phyloP scores from a whole-genome alignment of 2,113 vertebrate genomes.

The Cygnus buccinator region DNA sequence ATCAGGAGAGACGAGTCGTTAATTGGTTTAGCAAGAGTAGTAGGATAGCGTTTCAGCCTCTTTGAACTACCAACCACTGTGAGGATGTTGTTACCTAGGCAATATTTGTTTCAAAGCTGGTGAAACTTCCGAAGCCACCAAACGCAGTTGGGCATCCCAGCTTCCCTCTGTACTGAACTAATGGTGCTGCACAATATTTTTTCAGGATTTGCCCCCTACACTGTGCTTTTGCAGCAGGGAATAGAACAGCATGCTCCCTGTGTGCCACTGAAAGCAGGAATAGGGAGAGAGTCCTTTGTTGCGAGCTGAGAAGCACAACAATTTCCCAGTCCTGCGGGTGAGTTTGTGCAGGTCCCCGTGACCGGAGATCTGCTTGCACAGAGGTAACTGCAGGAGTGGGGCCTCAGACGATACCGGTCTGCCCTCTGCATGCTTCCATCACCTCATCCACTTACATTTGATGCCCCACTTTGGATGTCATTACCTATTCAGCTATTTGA shows the following conservation, averaged over 20 bases:
- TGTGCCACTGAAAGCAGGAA: not conserved
- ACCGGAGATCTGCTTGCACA: not conserved
- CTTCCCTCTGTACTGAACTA: not conserved
- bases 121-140: not conserved
- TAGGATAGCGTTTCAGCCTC: slow-evolving; percentile 17
- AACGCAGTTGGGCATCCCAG: not conserved
- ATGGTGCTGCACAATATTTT: slow-evolving; percentile 1
- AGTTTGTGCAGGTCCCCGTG: not conserved
- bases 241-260: not conserved
- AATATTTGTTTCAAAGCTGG: slow-evolving; percentile 23
- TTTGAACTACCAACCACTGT: slow-evolving; percentile 1
- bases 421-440: not conserved
- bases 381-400: not conserved
- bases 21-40: not conserved
- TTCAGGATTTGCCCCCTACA: not conserved
- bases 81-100: slow-evolving; percentile 41
- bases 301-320: slow-evolving; percentile 59
- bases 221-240: not conserved
- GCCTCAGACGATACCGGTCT: not conserved
- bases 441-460: not conserved
- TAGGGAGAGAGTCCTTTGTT: not conserved
- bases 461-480: not conserved
- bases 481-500: not conserved
- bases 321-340: not conserved
- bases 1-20: not conserved